Base-by-base conservation (phyloP, 1,140 invertebrate genomes). In the Euwallacea similis region DNA sequence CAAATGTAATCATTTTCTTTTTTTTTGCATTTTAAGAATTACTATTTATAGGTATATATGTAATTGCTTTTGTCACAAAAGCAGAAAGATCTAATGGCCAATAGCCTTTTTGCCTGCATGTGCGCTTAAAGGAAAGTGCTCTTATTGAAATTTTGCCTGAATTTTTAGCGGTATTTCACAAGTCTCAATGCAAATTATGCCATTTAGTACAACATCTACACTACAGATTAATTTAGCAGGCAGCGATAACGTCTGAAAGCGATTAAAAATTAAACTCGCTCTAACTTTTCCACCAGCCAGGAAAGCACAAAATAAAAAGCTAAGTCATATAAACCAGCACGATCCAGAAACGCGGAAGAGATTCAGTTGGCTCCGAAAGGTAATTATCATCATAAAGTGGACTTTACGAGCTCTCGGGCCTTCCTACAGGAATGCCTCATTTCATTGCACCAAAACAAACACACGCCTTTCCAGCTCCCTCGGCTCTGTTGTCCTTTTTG, bases 381-480 rank as follows among this genome's bases (percentile, higher is more conserved):
- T 86, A 86, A 86, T 86, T 86, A 85, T 86, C 85, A 86, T 85
- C 84, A 85, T 85, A 86, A 85, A 86, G 84, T 85, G 84, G 84
- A 85, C 81, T 85, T 86, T 86, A 86, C 84, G 85, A 85, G 83
- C 85, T 82, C 83, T 84, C 83, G 82, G 72, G 82, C 83, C 80
- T 80, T 82, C 84, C 83, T 85, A 85, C 85, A 85, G 84, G 83
- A 86, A 85, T 85, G 84, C 84, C 85, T 85, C 84, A 85, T 86
- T 86, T 85, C 82, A 80, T 74, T 69, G 72, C 59, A 72, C 73
- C 59, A 77, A 71, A 76, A 76, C 73, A 76, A 77, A 77, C 72
- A 75, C 74, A 75, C 72, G 69, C 73, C 73, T 73, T 33, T 33
- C 21, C 21, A 33, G 21, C 65, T 69, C 66, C 60, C 56, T 70